These are phyloP conservation scores for Panopea generosa DNA, from an alignment of 2,888 invertebrate genomes.

Conservation along the genomic window DNA sequence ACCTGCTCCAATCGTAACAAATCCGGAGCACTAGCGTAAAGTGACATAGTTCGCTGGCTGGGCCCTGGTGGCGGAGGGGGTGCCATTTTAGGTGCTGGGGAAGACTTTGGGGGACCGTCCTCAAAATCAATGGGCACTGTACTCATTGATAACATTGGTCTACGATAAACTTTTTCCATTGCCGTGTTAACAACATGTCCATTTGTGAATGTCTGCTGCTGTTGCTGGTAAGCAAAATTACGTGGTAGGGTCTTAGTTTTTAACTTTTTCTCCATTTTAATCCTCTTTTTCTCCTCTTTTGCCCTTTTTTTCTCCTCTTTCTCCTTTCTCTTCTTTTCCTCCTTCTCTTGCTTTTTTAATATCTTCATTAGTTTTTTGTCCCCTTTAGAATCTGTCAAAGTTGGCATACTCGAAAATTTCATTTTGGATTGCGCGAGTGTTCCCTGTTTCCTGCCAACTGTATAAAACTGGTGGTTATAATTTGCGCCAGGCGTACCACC, in stretches of 20 bases:
- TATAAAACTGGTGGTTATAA: slow-evolving; percentile 44
- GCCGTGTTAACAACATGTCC: slow-evolving; percentile 48
- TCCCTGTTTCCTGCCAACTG: slow-evolving; percentile 60
- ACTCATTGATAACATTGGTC: slow-evolving; percentile 68
- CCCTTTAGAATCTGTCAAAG: slow-evolving; percentile 69
- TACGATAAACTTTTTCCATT: slow-evolving; percentile 69
- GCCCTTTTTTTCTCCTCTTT: slow-evolving; percentile 73
- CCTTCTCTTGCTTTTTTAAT: slow-evolving; percentile 75
- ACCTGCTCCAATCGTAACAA: slow-evolving; percentile 74
- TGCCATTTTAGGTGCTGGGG: slow-evolving; percentile 59
- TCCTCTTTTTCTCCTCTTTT: slow-evolving; percentile 75
- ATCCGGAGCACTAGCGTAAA: slow-evolving; percentile 76
- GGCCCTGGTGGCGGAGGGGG: slow-evolving; percentile 65
- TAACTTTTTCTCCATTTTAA: slow-evolving; percentile 73
- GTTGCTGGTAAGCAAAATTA: slow-evolving; percentile 70
- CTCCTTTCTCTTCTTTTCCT: slow-evolving; percentile 73
- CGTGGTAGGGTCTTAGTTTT: slow-evolving; percentile 71
- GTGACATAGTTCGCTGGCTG: slow-evolving; percentile 60
- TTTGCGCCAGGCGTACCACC: slow-evolving; percentile 15
- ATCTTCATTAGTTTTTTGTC: slow-evolving; percentile 73
- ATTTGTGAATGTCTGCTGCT: slow-evolving; percentile 35
- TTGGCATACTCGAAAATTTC: slow-evolving; percentile 77
- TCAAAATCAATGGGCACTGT: slow-evolving; percentile 77
- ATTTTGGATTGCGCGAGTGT: slow-evolving; percentile 68
- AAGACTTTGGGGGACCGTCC: slow-evolving; percentile 60